These are phyloP conservation scores for Eupristina koningsbergeri DNA, from an alignment of 1,140 invertebrate genomes.

Conservation along the genomic window DNA sequence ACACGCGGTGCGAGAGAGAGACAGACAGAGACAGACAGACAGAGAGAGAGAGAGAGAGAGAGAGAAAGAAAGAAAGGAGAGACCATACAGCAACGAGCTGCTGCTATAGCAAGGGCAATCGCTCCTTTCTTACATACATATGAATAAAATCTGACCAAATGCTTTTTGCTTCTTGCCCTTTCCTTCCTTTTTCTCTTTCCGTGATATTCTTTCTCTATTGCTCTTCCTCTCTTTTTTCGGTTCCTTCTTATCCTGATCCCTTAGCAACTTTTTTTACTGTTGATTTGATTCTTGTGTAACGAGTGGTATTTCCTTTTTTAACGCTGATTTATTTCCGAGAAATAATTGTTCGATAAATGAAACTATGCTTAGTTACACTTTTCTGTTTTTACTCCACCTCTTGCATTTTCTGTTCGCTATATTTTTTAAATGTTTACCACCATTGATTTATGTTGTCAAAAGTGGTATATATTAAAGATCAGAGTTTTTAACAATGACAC, in stretches of 20 bases:
- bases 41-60: conserved; percentile 5
- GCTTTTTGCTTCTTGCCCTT: conserved; percentile 41
- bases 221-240: conserved; percentile 4
- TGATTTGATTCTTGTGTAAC: conserved; percentile 41
- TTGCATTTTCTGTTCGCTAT: not conserved
- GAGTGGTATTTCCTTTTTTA: conserved; percentile 25
- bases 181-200: conserved; percentile 8
- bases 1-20: conserved; percentile 58
- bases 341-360: conserved; percentile 35
- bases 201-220: not conserved
- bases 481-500: not conserved
- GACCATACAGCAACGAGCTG: not conserved
- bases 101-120: conserved; percentile 47
- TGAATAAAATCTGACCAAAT: conserved; percentile 49
- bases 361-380: not conserved
- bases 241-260: conserved; percentile 17
- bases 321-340: conserved; percentile 38
- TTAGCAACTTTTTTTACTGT: conserved; percentile 25
- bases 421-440: not conserved
- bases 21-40: conserved; percentile 21
- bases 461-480: not conserved
- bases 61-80: conserved; percentile 19
- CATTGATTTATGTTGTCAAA: not conserved
- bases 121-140: conserved; percentile 46
- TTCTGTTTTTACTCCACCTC: not conserved